These are phyloP conservation scores for Ernsta delagoae DNA, from an alignment of 2,888 invertebrate species.

Conservation along the genomic window DNA sequence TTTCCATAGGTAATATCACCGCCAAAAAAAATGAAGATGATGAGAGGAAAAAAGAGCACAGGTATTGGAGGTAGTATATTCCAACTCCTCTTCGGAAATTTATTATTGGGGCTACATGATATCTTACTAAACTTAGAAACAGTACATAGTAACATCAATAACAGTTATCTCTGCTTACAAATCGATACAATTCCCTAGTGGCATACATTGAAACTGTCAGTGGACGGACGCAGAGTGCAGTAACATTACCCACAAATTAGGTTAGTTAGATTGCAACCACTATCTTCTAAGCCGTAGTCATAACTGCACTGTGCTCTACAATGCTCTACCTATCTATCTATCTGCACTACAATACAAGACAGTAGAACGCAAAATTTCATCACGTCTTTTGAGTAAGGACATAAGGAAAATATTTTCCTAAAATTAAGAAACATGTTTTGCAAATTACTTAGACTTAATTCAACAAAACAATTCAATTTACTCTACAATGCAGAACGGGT, in stretches of 20 bases:
- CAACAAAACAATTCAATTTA: too few species aligned
- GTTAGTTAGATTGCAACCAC: conserved; percentile 68
- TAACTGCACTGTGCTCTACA: conserved; percentile 23
- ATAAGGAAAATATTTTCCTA: conserved; percentile 5
- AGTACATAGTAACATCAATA: conserved; percentile 12
- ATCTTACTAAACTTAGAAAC: neutral
- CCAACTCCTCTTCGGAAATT: neutral
- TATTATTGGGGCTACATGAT: neutral
- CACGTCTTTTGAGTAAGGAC: conserved; percentile 6
- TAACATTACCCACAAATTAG: conserved; percentile 68
- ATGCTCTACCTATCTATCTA: conserved; percentile 20
- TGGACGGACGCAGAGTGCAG: conserved; percentile 62
- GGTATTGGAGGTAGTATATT: neutral
- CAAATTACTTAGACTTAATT: too few species aligned
- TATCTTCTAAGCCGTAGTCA: conserved; percentile 60
- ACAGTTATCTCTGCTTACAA: conserved; percentile 40
- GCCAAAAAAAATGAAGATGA: too few species aligned
- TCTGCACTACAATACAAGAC: neutral
- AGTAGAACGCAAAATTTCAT: conserved; percentile 35
- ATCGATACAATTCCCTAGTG: conserved; percentile 53
- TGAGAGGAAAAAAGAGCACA: too few species aligned
- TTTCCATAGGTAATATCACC: too few species aligned
- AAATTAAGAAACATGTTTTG: conserved; percentile 3
- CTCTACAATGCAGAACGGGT: too few species aligned
- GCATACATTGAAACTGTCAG: conserved; percentile 58